Base-by-base conservation (phyloP, 64 coral and sea anemone species). In the Platygyra sinensis region DNA sequence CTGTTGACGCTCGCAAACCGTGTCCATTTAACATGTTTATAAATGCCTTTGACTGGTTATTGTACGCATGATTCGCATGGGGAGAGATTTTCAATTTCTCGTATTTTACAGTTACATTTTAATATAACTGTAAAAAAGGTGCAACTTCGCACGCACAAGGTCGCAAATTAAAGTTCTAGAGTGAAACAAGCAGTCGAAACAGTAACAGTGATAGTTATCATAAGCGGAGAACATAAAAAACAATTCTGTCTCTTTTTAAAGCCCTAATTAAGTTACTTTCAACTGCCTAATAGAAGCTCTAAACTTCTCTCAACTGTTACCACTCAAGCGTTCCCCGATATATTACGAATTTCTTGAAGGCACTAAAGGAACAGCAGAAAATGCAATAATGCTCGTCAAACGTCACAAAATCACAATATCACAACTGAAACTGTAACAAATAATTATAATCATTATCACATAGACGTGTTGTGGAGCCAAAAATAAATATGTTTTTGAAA, bases 231-330 rank as follows among this genome's bases (percentile, higher is more conserved):
- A 77, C 32, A 77, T 77, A 42, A 77, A 49, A 77, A 77, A 52
- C 42, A 24, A 25, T 25, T 77, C n/a, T 46, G 75, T 77, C 36
- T 51, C 15, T 24, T 77, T 77, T 77, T 46, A 42, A 77, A 77
- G 75, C 75, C 75, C 75, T 22, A 24, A 77, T 77, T 77, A 77
- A 77, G 75, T 51, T 77, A 77, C 75, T 77, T 77, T 77, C 75
- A 52, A 77, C 75, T 77, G 32, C 75, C 75, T 19, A 77, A 77
- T 77, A 77, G 75, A 77, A 50, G 75, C 75, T 77, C 75, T 50
- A 77, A 77, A 77, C 36, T 42, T 52, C 75, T 50, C 75, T 77
- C 42, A 36, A 77, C 75, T 77, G 46, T 77, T 77, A 51, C 75
- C 39, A 46, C 36, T n/a, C 38, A 77, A 77, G 75, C 19, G 36